Conservation (phyloP, 2,888 invertebrate genomes). For the Pilophorus perplexus region DNA sequence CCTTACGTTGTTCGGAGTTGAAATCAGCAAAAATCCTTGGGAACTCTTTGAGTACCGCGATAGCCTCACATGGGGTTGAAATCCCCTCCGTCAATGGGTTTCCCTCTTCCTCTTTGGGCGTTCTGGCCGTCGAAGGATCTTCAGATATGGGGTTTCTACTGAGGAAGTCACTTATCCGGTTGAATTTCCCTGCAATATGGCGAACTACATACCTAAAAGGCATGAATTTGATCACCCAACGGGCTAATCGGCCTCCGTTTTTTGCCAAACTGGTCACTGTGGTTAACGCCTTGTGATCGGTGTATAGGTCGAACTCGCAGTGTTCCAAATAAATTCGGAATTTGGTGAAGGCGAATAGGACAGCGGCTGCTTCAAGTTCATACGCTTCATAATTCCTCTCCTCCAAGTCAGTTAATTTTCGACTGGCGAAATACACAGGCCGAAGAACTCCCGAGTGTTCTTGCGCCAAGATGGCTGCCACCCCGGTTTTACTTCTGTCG, state of each 20-base stretch:
- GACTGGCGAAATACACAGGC: neutral
- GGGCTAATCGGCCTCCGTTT: constrained; percentile 11
- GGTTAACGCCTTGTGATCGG: constrained; percentile 14
- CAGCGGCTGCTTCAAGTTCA: constrained; percentile 1
- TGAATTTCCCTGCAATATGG: constrained; percentile 9
- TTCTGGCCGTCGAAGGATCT: neutral
- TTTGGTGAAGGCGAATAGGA: neutral
- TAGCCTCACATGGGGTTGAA: no score
- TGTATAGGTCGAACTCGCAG: constrained; percentile 7
- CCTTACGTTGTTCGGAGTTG: constrained; percentile 8
- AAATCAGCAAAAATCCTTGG: constrained; percentile 26
- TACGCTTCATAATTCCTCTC: neutral
- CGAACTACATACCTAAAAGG: neutral
- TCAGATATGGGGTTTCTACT: neutral
- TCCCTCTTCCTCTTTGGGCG: neutral
- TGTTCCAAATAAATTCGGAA: constrained; percentile 13
- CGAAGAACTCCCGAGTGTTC: constrained; percentile 1
- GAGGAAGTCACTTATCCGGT: constrained; percentile 1
- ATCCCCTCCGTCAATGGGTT: neutral
- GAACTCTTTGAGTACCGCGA: constrained; percentile 3
- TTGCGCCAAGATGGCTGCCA: constrained; percentile 23
- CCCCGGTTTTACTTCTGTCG: constrained; percentile 5
- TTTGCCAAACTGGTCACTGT: constrained; percentile 8
- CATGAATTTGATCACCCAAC: constrained; percentile 2
- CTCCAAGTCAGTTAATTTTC: neutral